Evolutionary conservation across 2,888 invertebrate genomes (phyloP), one percentile per base, ranked within the genome.

Genomic region (Byasa hedistus): DNA sequence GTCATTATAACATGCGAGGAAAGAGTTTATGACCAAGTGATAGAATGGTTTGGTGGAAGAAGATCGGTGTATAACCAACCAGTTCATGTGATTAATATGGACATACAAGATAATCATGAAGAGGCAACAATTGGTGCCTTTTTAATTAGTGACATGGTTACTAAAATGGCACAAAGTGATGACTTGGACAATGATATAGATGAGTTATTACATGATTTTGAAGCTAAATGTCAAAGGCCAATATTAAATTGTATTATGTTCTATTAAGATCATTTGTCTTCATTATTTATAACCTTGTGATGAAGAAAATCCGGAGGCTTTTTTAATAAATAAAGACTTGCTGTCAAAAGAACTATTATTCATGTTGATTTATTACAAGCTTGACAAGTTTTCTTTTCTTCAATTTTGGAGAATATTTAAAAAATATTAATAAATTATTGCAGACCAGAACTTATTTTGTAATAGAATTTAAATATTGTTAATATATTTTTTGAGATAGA

Each of bases 91-190:
- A 96, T 99, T 65, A 99, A 99, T 85, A 96, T 99, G 74, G 99
- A 99, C 83, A 98, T 99, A 76, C 98, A 98, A 85, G 99, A 99
- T 91, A 99, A 99, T 89, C 98, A 99, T 73, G 99, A 99, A 86
- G 99, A 99, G 87, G 99, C 99, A 0, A 98, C 99, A 3, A 96
- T 99, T 80, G 99, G 99, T 72, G 99, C 99, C 48, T 99, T 99
- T 91, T 93, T 99, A 75, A 98, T 99, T 73, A 97, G 97, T 87
- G 99, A 99, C 87, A 94, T 99, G 91, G 97, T 98, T 73, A 95
- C 95, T 65, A 95, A 96, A 95, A 93, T 99, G 92, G 94, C 96
- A 21, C 95, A 96, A 82, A 96, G 96, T 78, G 96, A 96, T 68
- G 99, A 99, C 85, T 90, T 99, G 79, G 99, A 99, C 84, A 98